Conservation (phyloP, 2,113 vertebrate genomes). For the Silurus asotus region DNA sequence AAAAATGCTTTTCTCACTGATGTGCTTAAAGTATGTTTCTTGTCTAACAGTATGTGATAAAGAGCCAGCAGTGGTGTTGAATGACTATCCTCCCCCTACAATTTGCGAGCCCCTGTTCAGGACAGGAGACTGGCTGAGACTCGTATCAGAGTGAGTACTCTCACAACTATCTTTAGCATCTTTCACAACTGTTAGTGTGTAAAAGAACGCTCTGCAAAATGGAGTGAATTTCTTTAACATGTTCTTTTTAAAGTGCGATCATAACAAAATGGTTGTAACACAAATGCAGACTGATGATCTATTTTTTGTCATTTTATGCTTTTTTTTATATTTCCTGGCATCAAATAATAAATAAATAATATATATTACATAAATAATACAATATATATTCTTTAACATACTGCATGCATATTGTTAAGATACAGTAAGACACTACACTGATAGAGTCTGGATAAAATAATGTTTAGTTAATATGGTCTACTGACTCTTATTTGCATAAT, state of each 20-base stretch:
- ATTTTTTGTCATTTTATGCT: background rate
- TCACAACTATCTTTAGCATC: background rate
- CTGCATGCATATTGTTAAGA: background rate
- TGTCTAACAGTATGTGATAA: conserved; percentile 41
- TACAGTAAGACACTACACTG: background rate
- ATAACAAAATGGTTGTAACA: too few relatives aligned
- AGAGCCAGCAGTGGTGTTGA: conserved; percentile 78
- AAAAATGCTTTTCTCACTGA: background rate
- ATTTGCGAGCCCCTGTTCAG: conserved; percentile 83
- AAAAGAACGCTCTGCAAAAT: background rate
- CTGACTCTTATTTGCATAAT: background rate
- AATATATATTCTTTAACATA: background rate
- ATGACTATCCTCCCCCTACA: conserved; percentile 79
- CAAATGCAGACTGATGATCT: background rate
- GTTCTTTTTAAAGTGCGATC: background rate
- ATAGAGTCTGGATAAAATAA: background rate
- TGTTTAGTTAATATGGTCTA: background rate
- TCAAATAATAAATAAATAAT: background rate
- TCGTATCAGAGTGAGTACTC: conserved; percentile 80
- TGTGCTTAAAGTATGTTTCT: background rate
- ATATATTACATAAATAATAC: too few relatives aligned
- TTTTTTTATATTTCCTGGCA: background rate
- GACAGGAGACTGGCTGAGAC: conserved; percentile 79
- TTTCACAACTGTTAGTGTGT: background rate
- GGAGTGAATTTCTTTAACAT: background rate